A percentile compares a stretch with the other conserved stretches of the same genome.
These are phyloP conservation scores for Rhabdomys dilectus DNA, from an alignment of 2,113 vertebrate genomes.

Conservation along the genomic window DNA sequence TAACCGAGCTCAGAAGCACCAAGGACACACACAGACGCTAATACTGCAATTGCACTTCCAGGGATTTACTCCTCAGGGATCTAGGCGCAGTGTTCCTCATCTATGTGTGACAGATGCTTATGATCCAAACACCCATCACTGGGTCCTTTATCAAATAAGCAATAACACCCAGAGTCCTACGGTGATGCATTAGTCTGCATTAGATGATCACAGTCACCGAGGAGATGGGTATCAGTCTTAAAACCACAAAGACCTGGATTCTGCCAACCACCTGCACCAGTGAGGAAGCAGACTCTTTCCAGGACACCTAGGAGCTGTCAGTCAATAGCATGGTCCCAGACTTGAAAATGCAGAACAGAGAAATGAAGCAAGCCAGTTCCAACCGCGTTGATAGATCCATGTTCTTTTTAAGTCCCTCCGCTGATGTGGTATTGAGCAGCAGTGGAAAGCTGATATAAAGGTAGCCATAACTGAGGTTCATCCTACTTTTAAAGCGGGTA, in stretches of 20 bases:
- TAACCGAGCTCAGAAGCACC: constrained; percentile 22
- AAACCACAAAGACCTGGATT: neutral
- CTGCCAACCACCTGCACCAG: neutral
- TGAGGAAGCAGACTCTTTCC: neutral
- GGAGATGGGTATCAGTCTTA: neutral
- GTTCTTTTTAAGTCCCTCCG: neutral
- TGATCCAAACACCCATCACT: neutral
- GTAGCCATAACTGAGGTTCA: neutral
- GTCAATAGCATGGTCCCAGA: neutral
- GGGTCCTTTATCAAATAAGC: constrained; percentile 15
- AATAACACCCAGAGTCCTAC: neutral
- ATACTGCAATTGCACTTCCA: neutral
- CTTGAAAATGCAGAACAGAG: neutral
- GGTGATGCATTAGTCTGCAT: too few relatives aligned
- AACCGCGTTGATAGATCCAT: neutral
- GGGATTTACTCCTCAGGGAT: constrained; percentile 42
- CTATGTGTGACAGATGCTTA: constrained; percentile 12
- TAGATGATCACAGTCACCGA: neutral
- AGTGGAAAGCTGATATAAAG: neutral
- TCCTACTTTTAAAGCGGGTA: neutral
- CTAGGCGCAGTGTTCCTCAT: constrained; percentile 25
- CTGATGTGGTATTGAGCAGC: neutral
- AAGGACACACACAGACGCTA: neutral
- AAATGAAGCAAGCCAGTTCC: neutral
- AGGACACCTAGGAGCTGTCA: neutral